phyloP scores from a whole-genome alignment of 1,140 invertebrate species.

The Portunus trituberculatus region DNA sequence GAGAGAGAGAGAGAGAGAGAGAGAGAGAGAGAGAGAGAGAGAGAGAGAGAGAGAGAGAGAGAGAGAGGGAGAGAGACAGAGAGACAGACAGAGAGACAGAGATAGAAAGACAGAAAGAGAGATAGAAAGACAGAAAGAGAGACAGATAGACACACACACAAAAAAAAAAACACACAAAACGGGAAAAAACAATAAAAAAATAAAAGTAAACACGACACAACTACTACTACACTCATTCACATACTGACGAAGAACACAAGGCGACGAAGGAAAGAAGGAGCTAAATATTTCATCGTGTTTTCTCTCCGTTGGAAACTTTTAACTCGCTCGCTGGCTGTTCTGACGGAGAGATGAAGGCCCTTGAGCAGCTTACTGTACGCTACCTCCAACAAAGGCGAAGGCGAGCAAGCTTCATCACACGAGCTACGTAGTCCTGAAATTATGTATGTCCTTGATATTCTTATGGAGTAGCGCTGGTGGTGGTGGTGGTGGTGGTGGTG shows the following conservation, averaged over 20 bases:
- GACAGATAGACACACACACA: too few species aligned
- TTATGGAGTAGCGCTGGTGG: too few species aligned
- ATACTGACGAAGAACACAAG: background rate
- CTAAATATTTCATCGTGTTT: background rate
- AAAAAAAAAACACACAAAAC: too few species aligned
- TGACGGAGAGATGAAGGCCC: background rate
- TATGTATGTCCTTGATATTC: background rate
- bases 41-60: too few species aligned
- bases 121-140: too few species aligned
- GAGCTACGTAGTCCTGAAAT: background rate
- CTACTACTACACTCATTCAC: background rate
- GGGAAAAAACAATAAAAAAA: too few species aligned
- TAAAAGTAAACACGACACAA: background rate
- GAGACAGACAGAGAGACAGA: too few species aligned
- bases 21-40: too few species aligned
- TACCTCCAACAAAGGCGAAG: background rate
- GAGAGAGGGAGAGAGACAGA: too few species aligned
- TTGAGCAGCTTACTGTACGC: background rate
- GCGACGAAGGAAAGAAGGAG: background rate
- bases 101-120: too few species aligned
- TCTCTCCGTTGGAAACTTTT: background rate
- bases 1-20: too few species aligned
- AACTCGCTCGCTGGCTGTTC: background rate
- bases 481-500: too few species aligned
- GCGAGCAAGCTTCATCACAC: background rate